A percentile compares a stretch with the other conserved stretches of the same genome.
These are phyloP conservation scores for Brachyrhaphis roseni DNA, from an alignment of 2,797 vertebrate species.

Conservation along the genomic window DNA sequence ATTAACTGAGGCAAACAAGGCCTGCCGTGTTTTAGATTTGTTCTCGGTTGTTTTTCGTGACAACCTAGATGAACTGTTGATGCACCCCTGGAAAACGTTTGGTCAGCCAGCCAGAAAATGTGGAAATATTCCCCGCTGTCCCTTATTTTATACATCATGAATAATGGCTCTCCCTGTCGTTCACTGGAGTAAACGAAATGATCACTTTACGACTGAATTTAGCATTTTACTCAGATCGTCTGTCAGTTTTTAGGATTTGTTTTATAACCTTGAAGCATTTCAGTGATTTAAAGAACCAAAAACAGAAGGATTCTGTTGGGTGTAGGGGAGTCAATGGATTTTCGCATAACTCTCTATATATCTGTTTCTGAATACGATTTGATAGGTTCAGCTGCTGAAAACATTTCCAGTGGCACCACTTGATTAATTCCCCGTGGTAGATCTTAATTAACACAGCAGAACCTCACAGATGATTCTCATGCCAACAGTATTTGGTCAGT, in stretches of 20 bases:
- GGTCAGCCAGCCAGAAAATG: background rate
- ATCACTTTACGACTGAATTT: background rate
- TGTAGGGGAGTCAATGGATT: background rate
- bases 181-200: background rate
- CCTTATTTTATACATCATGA: background rate
- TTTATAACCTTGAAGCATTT: background rate
- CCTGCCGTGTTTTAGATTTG: background rate
- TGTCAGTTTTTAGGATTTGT: background rate
- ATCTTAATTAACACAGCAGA: constrained; percentile 74
- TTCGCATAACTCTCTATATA: background rate
- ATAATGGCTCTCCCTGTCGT: background rate
- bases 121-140: background rate
- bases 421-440: constrained; percentile 64
- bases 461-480: constrained; percentile 67
- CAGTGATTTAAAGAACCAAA: background rate
- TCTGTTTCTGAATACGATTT: background rate
- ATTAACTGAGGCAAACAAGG: background rate
- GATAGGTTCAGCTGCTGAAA: constrained; percentile 38
- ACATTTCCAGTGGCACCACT: constrained; percentile 53
- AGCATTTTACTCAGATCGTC: background rate
- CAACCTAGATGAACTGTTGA: background rate
- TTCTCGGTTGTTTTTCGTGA: background rate
- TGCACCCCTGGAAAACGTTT: background rate
- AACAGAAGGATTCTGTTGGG: background rate
- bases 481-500: constrained; percentile 69